A percentile compares a stretch with the other conserved stretches of the same genome.
phyloP scores from a whole-genome alignment of 2,888 invertebrate species.

The Odontocerum albicorne region DNA sequence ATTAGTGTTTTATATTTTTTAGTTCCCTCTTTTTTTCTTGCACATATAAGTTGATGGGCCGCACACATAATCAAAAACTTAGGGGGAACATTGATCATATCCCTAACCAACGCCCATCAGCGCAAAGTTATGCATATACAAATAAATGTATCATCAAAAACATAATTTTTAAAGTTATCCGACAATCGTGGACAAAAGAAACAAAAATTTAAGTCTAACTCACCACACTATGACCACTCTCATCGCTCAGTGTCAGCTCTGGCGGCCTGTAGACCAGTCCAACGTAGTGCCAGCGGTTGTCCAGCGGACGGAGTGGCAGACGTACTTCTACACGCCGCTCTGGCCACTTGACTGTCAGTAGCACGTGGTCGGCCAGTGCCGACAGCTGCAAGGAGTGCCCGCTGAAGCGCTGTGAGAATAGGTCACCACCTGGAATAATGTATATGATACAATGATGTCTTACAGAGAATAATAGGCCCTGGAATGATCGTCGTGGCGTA shows the following conservation, averaged over 20 bases:
- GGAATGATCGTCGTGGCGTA: too few species aligned
- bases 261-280: conserved; percentile 58
- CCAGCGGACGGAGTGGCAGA: conserved; percentile 67
- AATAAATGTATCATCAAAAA: too few species aligned
- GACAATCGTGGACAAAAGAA: too few species aligned
- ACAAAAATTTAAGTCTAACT: too few species aligned
- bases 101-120: too few species aligned
- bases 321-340: conserved; percentile 63
- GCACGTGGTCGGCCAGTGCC: conserved; percentile 61
- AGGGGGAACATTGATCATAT: too few species aligned
- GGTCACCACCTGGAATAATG: conserved; percentile 61
- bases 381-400: conserved; percentile 64
- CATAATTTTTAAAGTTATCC: too few species aligned
- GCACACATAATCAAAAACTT: too few species aligned
- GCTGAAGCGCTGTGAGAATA: conserved; percentile 64
- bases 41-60: too few species aligned
- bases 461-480: background rate
- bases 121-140: too few species aligned
- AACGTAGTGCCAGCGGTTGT: conserved; percentile 82
- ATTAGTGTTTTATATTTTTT: too few species aligned
- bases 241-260: conserved; percentile 37
- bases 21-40: too few species aligned
- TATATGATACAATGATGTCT: background rate
- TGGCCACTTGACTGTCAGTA: conserved; percentile 60
- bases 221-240: conserved; percentile 34